phyloP scores from a whole-genome alignment of 2,797 vertebrate genomes.

The Chiloscyllium punctatum region DNA sequence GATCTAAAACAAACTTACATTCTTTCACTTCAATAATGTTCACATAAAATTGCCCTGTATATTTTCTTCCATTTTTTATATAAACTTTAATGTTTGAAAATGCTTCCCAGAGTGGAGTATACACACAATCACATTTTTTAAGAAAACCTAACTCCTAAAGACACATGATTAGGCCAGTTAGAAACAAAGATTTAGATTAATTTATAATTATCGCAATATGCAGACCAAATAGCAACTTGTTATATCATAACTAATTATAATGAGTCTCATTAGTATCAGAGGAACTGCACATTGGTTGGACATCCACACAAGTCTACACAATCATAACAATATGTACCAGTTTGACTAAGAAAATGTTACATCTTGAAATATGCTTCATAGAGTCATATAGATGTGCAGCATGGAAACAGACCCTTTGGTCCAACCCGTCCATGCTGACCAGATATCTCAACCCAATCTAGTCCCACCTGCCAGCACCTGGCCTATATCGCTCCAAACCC shows the following conservation, averaged over 20 bases:
- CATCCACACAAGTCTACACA: too few relatives aligned
- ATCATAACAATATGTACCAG: too few relatives aligned
- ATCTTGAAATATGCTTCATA: too few relatives aligned
- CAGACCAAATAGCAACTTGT: not conserved
- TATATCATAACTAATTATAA: slow-evolving; percentile 61
- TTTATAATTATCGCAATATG: not conserved
- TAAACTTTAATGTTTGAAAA: not conserved
- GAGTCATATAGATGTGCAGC: too few relatives aligned
- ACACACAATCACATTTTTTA: not conserved
- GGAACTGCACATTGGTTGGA: too few relatives aligned
- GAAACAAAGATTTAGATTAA: not conserved
- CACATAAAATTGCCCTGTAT: not conserved
- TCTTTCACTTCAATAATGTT: not conserved
- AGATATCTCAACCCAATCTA: too few relatives aligned
- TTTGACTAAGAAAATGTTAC: too few relatives aligned
- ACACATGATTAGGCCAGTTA: not conserved
- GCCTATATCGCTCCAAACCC: too few relatives aligned
- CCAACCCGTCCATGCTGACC: too few relatives aligned
- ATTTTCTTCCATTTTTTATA: not conserved
- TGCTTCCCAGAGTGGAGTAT: not conserved
- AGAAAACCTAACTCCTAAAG: not conserved
- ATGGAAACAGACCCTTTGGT: too few relatives aligned
- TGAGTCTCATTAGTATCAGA: slow-evolving; percentile 57
- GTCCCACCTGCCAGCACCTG: too few relatives aligned
- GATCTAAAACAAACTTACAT: not conserved